These are phyloP conservation scores for Coryphaenoides rupestris DNA, from an alignment of 2,113 vertebrate genomes.

Conservation along the genomic window DNA sequence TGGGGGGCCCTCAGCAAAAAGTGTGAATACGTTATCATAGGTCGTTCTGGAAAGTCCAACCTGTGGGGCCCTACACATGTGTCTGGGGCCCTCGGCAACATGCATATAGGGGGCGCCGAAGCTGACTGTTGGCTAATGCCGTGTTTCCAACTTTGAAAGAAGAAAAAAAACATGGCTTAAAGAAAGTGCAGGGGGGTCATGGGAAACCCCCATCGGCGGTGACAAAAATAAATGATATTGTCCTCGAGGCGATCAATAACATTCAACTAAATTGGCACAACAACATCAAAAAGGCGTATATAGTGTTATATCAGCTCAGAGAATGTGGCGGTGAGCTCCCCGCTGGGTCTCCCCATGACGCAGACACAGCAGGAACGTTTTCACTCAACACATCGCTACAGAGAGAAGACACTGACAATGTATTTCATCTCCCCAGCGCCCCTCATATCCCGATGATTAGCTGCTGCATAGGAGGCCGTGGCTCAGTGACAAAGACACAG, in stretches of 20 bases:
- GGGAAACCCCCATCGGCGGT: constrained; percentile 14
- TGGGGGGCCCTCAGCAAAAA: no score
- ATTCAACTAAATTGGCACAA: constrained; percentile 50
- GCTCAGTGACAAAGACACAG: constrained; percentile 34
- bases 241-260: constrained; percentile 35
- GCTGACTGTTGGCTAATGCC: no score
- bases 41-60: no score
- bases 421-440: background rate
- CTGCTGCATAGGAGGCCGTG: constrained; percentile 34
- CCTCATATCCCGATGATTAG: constrained; percentile 47
- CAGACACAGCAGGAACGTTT: constrained; percentile 23
- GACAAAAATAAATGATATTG: constrained; percentile 23
- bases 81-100: no score
- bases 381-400: no score
- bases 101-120: no score
- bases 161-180: constrained; percentile 6
- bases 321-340: constrained; percentile 29
- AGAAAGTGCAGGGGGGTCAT: constrained; percentile 10
- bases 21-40: no score
- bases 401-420: background rate
- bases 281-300: constrained; percentile 24
- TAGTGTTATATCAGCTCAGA: constrained; percentile 5
- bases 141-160: background rate
- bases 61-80: no score
- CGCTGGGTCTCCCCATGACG: constrained; percentile 44